A percentile compares a stretch with the other conserved stretches of the same genome.
phyloP scores from a whole-genome alignment of 2,113 vertebrate species.

The Hypanus sabinus region DNA sequence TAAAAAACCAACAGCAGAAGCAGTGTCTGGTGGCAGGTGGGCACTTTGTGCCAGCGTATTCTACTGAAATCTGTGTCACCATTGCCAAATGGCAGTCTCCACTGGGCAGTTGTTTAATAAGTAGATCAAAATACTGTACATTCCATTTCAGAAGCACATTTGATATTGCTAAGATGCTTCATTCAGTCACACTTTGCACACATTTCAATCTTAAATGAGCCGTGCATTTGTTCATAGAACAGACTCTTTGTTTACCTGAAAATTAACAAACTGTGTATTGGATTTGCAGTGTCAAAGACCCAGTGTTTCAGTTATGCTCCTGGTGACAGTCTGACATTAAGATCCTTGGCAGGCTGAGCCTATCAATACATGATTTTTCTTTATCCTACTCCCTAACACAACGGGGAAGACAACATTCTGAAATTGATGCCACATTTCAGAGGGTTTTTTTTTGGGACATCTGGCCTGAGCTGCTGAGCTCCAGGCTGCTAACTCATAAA shows the following conservation, averaged over 20 bases:
- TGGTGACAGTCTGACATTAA: background rate
- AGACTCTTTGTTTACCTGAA: background rate
- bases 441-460: background rate
- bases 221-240: background rate
- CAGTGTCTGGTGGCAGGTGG: background rate
- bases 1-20: background rate
- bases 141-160: background rate
- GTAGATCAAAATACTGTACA: background rate
- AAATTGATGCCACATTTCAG: background rate
- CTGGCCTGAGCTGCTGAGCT: no score
- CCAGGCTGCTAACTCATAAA: background rate
- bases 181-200: background rate
- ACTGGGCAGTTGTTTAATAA: background rate
- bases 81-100: no score
- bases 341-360: background rate
- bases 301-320: background rate
- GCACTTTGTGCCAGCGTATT: background rate
- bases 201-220: background rate
- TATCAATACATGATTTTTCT: background rate
- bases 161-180: background rate
- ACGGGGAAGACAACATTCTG: background rate
- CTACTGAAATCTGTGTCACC: background rate
- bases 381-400: background rate
- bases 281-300: background rate
- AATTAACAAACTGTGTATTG: background rate